Evolutionary conservation across 2,888 invertebrate genomes (phyloP).

Genomic region (Sturmia bella): DNA sequence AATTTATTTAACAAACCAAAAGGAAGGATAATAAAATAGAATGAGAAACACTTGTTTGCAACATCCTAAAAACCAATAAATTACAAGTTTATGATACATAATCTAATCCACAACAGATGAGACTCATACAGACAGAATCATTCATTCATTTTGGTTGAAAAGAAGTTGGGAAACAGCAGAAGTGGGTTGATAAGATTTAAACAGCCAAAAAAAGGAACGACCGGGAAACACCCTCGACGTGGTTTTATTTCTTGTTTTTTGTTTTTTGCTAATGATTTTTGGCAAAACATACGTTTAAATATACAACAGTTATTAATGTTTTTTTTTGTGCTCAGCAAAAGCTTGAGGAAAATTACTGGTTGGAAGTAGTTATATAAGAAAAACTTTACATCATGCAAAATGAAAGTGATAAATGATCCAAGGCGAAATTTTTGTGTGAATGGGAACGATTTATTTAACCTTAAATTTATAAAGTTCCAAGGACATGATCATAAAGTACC

Average conservation of each 20-base stretch:
- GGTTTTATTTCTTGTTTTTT: neutral
- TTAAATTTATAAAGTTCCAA: no score
- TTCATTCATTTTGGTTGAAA: constrained; percentile 36
- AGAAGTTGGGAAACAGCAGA: neutral
- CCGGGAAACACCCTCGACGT: constrained; percentile 26
- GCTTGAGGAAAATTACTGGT: neutral
- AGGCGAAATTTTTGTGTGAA: no score
- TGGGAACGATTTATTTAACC: no score
- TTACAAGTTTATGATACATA: constrained; percentile 81
- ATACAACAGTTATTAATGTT: constrained; percentile 54
- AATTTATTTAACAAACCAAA: constrained; percentile 34
- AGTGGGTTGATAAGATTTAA: constrained; percentile 16
- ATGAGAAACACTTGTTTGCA: constrained; percentile 62
- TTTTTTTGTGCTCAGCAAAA: constrained; percentile 10
- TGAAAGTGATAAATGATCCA: no score
- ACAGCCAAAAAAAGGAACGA: constrained; percentile 15
- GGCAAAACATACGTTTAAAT: constrained; percentile 60
- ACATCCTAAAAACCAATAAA: constrained; percentile 74
- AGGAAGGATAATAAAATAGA: constrained; percentile 9
- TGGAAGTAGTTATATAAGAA: neutral
- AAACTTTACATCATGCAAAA: constrained; percentile 29
- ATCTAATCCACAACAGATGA: constrained; percentile 81
- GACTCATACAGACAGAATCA: constrained; percentile 57
- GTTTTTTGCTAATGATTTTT: constrained; percentile 52
- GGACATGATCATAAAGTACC: no score